These are phyloP conservation scores for Catharus minimus DNA, from an alignment of 2,113 vertebrate species.

Conservation along the genomic window DNA sequence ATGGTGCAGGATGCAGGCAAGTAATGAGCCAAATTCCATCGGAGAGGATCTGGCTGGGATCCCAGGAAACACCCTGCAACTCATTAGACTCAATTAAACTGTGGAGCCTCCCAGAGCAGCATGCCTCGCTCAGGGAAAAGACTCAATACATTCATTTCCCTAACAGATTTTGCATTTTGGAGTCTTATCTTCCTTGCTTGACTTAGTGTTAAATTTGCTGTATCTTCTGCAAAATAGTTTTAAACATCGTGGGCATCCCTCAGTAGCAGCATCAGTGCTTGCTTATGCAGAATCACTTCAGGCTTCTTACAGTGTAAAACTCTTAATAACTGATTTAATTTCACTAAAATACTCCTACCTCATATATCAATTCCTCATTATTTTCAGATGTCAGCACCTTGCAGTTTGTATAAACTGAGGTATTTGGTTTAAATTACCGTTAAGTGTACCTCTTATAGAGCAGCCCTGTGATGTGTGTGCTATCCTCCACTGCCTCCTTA, in stretches of 20 bases:
- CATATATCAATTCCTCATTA: background rate
- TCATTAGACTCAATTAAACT: slow-evolving; percentile 51
- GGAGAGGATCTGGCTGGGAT: background rate
- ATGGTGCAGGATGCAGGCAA: background rate
- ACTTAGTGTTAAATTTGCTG: slow-evolving; percentile 18
- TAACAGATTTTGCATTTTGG: background rate
- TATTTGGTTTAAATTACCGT: background rate
- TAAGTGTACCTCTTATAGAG: background rate
- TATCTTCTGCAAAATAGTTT: background rate
- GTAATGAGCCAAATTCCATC: slow-evolving; percentile 42
- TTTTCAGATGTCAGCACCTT: background rate
- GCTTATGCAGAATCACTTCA: background rate
- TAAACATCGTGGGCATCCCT: background rate
- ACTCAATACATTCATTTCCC: background rate
- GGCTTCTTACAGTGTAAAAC: background rate
- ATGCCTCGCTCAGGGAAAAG: background rate
- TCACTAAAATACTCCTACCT: background rate
- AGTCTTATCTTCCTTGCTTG: background rate
- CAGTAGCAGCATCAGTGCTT: background rate
- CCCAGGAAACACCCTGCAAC: slow-evolving; percentile 49
- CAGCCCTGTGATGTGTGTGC: background rate
- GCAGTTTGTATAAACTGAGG: background rate
- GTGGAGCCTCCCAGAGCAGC: slow-evolving; percentile 28
- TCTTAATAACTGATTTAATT: background rate
- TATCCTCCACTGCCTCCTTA: background rate